Evolutionary conservation across 2,113 vertebrate genomes (phyloP).

Genomic region (Piaya cayana): DNA sequence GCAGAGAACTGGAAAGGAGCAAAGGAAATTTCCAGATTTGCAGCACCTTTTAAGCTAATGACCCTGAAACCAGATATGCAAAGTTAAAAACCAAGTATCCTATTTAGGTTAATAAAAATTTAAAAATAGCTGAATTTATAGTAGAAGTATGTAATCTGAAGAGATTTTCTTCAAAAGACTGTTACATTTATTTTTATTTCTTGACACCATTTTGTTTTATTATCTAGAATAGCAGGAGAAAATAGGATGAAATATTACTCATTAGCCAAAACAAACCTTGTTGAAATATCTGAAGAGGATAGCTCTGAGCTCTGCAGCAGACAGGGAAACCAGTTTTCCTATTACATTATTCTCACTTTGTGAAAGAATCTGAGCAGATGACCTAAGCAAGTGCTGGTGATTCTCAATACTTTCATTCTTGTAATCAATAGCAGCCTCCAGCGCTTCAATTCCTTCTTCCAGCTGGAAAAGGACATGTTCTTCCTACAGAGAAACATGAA

Average conservation of each 20-base stretch:
- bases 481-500: constrained; percentile 76
- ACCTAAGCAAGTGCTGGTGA: constrained; percentile 76
- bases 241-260: not conserved
- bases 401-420: constrained; percentile 83
- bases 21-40: not conserved
- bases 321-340: constrained; percentile 81
- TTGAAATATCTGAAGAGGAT: constrained; percentile 89
- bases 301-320: constrained; percentile 76
- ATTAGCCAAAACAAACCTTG: constrained; percentile 80
- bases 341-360: constrained; percentile 76
- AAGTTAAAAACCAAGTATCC: not conserved
- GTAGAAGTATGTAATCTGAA: not conserved
- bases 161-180: not conserved
- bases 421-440: constrained; percentile 88
- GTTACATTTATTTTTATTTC: not conserved
- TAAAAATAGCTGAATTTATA: not conserved
- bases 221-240: not conserved
- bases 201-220: not conserved
- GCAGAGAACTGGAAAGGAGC: not conserved
- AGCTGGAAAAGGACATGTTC: constrained; percentile 84
- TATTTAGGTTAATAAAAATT: not conserved
- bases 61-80: not conserved
- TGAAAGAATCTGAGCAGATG: constrained; percentile 69
- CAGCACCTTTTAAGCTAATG: not conserved
- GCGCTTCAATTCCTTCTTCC: constrained; percentile 87